A percentile compares a stretch with the other conserved stretches of the same genome.
Conservation (phyloP, 2,113 vertebrate genomes). For the Chaetorhynchus papuensis region DNA sequence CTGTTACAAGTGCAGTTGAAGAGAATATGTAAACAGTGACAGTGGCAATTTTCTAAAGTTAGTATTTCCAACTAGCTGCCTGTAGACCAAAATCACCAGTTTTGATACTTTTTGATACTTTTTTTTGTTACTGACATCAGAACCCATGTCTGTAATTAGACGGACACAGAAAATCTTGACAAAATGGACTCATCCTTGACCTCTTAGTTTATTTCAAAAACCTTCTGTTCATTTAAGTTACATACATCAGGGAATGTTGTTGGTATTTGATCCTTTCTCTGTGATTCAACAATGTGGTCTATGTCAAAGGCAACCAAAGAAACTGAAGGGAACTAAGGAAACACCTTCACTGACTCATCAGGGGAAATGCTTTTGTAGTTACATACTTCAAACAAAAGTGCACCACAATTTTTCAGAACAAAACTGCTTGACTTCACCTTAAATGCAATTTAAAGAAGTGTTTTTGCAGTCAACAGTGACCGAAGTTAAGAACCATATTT, state of each 20-base stretch:
- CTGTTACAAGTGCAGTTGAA: not conserved
- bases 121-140: not conserved
- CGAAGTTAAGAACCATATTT: not conserved
- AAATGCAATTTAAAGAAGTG: not conserved
- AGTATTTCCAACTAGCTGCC: not conserved
- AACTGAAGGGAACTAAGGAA: not conserved
- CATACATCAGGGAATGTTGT: conserved; percentile 37
- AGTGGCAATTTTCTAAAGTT: not conserved
- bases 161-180: conserved; percentile 30
- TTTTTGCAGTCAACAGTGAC: not conserved
- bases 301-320: not conserved
- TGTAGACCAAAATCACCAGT: not conserved
- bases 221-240: conserved; percentile 35
- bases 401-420: not conserved
- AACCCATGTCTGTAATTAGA: not conserved
- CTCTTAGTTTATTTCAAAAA: conserved; percentile 54
- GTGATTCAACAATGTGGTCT: not conserved
- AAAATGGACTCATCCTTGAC: conserved; percentile 34
- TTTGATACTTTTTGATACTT: not conserved
- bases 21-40: not conserved
- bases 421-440: not conserved
- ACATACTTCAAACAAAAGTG: not conserved
- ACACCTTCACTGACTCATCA: not conserved
- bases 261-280: conserved; percentile 28
- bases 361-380: not conserved